Percentiles rank a stretch among this genome's conserved stretches.
These are phyloP conservation scores for Diabrotica balteata DNA, from an alignment of 2,888 invertebrate genomes.

Conservation along the genomic window DNA sequence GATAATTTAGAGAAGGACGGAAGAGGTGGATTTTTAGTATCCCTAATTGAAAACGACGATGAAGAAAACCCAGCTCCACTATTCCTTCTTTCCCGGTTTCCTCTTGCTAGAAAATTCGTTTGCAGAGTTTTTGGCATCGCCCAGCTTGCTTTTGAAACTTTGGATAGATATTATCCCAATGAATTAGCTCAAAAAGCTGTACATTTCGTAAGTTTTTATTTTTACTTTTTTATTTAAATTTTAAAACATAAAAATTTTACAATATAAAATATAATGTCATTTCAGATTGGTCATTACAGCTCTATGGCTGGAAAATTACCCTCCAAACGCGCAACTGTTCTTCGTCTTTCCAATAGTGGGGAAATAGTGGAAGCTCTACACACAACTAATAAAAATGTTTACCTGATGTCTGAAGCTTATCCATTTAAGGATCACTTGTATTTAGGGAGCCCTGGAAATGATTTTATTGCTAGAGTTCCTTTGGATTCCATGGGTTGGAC, in stretches of 20 bases:
- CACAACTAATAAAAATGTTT: constrained; percentile 66
- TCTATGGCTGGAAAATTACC: constrained; percentile 49
- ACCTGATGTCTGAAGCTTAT: constrained; percentile 70
- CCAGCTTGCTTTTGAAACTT: constrained; percentile 70
- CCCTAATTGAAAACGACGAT: constrained; percentile 66
- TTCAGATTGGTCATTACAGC: constrained; percentile 73
- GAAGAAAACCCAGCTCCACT: constrained; percentile 65
- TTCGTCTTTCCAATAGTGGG: constrained; percentile 76
- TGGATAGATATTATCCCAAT: constrained; percentile 73
- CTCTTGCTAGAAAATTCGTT: constrained; percentile 70
- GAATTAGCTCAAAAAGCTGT: constrained; percentile 67
- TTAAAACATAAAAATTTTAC: constrained; percentile 8
- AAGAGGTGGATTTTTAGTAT: constrained; percentile 71
- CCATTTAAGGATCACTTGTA: constrained; percentile 71
- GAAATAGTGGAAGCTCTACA: constrained; percentile 74
- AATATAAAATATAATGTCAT: constrained; percentile 38
- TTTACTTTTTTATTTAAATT: constrained; percentile 3
- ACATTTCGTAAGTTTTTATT: constrained; percentile 64
- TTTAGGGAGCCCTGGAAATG: constrained; percentile 73
- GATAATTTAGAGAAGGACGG: constrained; percentile 69
- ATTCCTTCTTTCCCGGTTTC: constrained; percentile 68
- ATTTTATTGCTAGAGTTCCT: constrained; percentile 71
- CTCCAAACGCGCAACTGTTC: constrained; percentile 64
- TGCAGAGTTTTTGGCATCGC: constrained; percentile 67
- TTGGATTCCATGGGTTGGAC: constrained; percentile 62